Evolutionary conservation across 2,113 vertebrate genomes (phyloP).

Genomic region (Isichthys henryi): DNA sequence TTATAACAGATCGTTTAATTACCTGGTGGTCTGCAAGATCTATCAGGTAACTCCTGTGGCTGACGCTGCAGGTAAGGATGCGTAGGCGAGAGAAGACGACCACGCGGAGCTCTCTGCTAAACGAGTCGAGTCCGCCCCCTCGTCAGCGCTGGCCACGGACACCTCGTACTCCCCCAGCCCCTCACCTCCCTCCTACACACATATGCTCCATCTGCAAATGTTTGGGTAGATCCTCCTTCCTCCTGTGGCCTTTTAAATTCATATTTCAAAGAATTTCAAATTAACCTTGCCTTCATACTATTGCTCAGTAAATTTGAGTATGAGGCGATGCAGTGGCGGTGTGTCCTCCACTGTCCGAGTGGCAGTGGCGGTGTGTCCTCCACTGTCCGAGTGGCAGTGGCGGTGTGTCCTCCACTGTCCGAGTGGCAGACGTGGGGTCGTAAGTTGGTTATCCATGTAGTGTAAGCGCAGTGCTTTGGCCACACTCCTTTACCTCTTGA

Average conservation of each 20-base stretch:
- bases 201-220: neutral
- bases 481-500: too few relatives aligned
- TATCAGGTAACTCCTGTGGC: conserved; percentile 34
- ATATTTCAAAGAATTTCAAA: neutral
- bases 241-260: neutral
- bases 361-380: neutral
- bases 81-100: conserved; percentile 20
- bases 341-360: neutral
- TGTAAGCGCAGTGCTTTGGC: too few relatives aligned
- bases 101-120: conserved; percentile 16
- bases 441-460: too few relatives aligned
- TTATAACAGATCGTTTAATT: conserved; percentile 40
- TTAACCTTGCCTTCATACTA: too few relatives aligned
- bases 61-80: conserved; percentile 32
- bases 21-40: conserved; percentile 33
- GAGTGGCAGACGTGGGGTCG: neutral
- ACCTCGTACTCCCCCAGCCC: neutral
- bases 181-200: neutral
- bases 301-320: neutral
- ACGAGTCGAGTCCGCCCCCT: conserved; percentile 22
- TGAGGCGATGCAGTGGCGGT: neutral
- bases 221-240: neutral
- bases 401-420: too few relatives aligned
- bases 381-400: too few relatives aligned
- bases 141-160: neutral